Evolutionary conservation across 2,888 invertebrate species (phyloP).

Genomic region (Drosophila hamatofila): DNA sequence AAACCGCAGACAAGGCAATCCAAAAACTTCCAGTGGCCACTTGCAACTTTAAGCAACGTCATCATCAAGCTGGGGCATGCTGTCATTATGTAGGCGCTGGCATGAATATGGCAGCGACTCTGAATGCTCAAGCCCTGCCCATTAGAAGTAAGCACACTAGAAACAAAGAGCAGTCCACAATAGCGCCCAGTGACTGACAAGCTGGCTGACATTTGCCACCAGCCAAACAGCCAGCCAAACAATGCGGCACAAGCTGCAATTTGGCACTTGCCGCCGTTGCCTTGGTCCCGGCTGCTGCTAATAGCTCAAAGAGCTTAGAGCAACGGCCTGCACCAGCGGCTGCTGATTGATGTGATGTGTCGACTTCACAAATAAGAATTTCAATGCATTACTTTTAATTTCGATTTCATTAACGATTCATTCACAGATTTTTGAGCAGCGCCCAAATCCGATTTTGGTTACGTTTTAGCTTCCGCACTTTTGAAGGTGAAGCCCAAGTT

Average conservation of each 20-base stretch:
- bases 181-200: slow-evolving; percentile 32
- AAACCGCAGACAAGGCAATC: slow-evolving; percentile 37
- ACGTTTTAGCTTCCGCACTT: slow-evolving; percentile 64
- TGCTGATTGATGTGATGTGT: slow-evolving; percentile 32
- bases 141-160: slow-evolving; percentile 31
- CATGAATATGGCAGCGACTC: slow-evolving; percentile 20
- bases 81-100: slow-evolving; percentile 55
- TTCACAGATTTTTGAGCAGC: slow-evolving; percentile 59
- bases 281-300: slow-evolving; percentile 24
- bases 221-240: neutral
- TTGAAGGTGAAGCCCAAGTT: slow-evolving; percentile 49
- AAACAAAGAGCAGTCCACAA: slow-evolving; percentile 9
- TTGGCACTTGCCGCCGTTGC: slow-evolving; percentile 40
- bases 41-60: slow-evolving; percentile 67
- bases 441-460: slow-evolving; percentile 38
- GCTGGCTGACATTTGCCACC: slow-evolving; percentile 55
- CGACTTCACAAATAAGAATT: slow-evolving; percentile 6
- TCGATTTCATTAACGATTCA: slow-evolving; percentile 57
- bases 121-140: slow-evolving; percentile 35
- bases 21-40: slow-evolving; percentile 62
- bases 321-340: neutral
- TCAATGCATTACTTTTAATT: slow-evolving; percentile 30
- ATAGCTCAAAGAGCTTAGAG: no score
- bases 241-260: slow-evolving; percentile 38
- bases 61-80: slow-evolving; percentile 49